Percentiles rank a stretch among this genome's conserved stretches.
Evolutionary conservation across 2,113 vertebrate species (phyloP).

Genomic region (Vimba vimba): DNA sequence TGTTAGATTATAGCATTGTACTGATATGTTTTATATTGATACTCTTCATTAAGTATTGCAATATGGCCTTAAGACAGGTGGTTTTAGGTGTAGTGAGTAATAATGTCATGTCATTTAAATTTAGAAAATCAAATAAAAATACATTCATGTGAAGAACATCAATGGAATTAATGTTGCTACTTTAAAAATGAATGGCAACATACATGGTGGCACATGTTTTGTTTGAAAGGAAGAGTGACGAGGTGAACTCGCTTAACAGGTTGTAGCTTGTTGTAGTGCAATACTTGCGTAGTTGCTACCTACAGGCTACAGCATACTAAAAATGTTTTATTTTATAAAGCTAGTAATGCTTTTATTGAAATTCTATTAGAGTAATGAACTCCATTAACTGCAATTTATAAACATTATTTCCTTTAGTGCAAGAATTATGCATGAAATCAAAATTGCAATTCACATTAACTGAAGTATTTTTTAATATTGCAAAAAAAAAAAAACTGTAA

Average conservation of each 20-base stretch:
- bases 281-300: constrained; percentile 10
- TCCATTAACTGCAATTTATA: not conserved
- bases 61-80: not conserved
- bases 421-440: not conserved
- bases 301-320: not conserved
- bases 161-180: not conserved
- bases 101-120: not conserved
- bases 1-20: too few species aligned
- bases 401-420: not conserved
- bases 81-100: not conserved
- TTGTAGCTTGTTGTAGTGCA: not conserved
- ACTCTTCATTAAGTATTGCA: not conserved
- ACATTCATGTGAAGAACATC: not conserved
- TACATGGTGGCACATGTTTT: not conserved
- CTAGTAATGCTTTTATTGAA: not conserved
- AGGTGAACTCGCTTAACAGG: constrained; percentile 1
- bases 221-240: not conserved
- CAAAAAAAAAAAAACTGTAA: too few species aligned
- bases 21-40: not conserved
- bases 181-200: not conserved
- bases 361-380: too few species aligned
- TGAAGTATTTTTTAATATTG: not conserved
- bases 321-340: not conserved
- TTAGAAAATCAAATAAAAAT: not conserved
- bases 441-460: not conserved